These are phyloP conservation scores for Tipula vernalis DNA, from an alignment of 2,888 invertebrate species.

Conservation along the genomic window DNA sequence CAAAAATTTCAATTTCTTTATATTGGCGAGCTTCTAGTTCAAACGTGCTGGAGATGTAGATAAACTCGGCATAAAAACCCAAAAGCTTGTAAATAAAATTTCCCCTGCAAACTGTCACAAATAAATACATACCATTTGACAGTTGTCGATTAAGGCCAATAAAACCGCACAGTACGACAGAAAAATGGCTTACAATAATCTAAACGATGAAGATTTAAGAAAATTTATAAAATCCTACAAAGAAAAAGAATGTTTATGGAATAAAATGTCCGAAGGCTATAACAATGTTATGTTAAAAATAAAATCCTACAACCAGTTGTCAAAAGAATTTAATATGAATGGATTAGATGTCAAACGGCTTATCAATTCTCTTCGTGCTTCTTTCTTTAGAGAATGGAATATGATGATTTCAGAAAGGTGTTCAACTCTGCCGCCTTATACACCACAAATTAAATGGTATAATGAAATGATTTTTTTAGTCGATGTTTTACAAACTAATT, in stretches of 20 bases:
- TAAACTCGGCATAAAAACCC: too few species aligned
- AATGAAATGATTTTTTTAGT: not conserved
- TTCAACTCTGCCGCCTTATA: not conserved
- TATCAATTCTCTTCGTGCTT: not conserved
- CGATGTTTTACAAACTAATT: not conserved
- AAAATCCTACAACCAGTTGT: not conserved
- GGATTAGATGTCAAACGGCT: not conserved
- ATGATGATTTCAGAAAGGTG: not conserved
- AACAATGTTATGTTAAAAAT: not conserved
- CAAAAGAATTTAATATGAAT: not conserved
- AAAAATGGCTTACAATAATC: not conserved
- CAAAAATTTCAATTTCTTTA: too few species aligned
- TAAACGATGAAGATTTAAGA: not conserved
- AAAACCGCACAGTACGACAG: too few species aligned
- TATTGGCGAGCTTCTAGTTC: too few species aligned
- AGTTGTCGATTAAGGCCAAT: too few species aligned
- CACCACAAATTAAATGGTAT: not conserved
- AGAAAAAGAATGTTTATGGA: not conserved
- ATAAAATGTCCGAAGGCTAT: not conserved
- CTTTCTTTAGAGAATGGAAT: not conserved
- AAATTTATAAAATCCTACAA: not conserved
- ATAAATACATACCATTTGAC: too few species aligned
- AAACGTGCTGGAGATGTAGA: too few species aligned
- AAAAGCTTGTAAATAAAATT: too few species aligned
- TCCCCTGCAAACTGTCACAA: too few species aligned